Evolutionary conservation across 2,888 invertebrate species (phyloP), one percentile per base, ranked within the genome.

Genomic region (Hyposoter didymator): DNA sequence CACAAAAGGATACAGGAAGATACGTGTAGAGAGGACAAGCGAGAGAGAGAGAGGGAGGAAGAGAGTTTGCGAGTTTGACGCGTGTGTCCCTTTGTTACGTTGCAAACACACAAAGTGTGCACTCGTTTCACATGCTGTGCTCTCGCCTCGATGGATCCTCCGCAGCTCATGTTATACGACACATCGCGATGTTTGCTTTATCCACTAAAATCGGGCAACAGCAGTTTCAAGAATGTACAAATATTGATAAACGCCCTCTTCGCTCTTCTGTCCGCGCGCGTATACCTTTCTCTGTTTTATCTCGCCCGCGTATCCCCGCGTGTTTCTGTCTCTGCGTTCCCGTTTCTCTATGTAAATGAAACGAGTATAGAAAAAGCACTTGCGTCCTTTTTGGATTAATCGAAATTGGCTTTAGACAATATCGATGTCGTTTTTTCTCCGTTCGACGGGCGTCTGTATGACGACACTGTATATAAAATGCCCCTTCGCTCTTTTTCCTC

Each of bases 171-270:
- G 47, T 35, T 19, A 43, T 69, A 43, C 28, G 55, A 49, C 49
- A 52, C 35, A 64, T 75, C 62, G 74, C 55, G 55, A 62, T 75
- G 62, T 64, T 75, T 64, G 74, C 62, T 75, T 75, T 64, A 75
- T 75, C 74, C 74, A 75, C 74, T 75, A 75, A 64, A 75, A 75
- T 75, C 62, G 74, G 45, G 45, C 62, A 75, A 75, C 49, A 43
- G 52, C 66, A 43, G 43, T 73, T 80, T 66, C 79, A 73, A 39
- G 49, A 80, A 80, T 66, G 62, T 64, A 66, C 43, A 64, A 72
- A 79, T 79, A 73, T 79, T 47, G 45, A 75, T 62, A 62, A 32
- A 64, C 49, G 32, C 10, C 49, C 64, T 35, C n/a, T 17, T n/a
- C 35, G 10, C 64, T 64, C n/a, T 64, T 19, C 35, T 43, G 45